phyloP scores from a whole-genome alignment of 2,113 vertebrate genomes.

The Lates calcarifer region DNA sequence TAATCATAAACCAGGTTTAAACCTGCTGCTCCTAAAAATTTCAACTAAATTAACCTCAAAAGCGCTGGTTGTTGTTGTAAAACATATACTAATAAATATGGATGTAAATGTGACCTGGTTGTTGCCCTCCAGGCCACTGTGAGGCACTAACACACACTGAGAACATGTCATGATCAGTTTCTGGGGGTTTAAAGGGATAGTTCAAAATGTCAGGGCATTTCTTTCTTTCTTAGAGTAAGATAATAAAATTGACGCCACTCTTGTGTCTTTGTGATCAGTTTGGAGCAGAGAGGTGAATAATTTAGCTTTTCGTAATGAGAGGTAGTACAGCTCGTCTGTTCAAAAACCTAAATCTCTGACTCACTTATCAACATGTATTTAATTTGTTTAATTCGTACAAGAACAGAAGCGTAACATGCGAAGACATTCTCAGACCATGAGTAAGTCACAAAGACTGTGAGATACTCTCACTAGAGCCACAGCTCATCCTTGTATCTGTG shows the following conservation, averaged over 20 bases:
- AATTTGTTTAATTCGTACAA: neutral
- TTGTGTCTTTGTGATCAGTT: neutral
- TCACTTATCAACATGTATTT: neutral
- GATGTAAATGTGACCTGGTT: too few relatives aligned
- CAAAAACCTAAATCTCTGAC: neutral
- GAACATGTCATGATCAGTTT: too few relatives aligned
- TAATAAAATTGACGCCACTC: neutral
- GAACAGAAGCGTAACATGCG: accelerated
- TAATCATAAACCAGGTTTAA: neutral
- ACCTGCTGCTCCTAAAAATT: neutral
- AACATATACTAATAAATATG: neutral
- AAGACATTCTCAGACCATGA: neutral
- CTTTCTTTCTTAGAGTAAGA: neutral
- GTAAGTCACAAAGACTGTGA: neutral
- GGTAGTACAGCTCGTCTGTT: neutral
- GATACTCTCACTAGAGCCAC: neutral
- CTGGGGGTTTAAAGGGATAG: too few relatives aligned
- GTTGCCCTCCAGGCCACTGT: neutral
- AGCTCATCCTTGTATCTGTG: neutral
- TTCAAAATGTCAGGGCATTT: neutral
- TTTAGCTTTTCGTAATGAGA: neutral
- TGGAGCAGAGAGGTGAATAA: neutral
- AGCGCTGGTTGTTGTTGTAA: neutral
- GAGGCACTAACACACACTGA: neutral
- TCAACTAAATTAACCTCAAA: neutral